Evolutionary conservation across 2,797 vertebrate genomes (phyloP).

Genomic region (Siniperca undulata): DNA sequence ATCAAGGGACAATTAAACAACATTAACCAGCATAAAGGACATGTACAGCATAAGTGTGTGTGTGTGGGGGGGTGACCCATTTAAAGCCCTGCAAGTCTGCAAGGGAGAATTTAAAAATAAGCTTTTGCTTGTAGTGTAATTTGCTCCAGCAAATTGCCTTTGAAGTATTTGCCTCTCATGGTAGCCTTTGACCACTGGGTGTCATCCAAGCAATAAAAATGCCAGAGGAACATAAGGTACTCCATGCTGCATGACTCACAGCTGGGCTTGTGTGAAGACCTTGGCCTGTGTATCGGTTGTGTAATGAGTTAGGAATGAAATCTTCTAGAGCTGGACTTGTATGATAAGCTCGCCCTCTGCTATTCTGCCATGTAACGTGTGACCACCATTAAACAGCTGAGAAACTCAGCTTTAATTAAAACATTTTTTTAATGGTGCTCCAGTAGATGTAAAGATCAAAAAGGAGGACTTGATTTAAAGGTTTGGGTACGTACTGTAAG

Average conservation of each 20-base stretch:
- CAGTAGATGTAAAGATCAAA: not conserved
- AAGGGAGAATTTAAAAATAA: not conserved
- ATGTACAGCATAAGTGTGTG: not conserved
- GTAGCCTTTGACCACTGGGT: conserved; percentile 83
- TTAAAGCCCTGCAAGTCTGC: not conserved
- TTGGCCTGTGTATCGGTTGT: conserved; percentile 69
- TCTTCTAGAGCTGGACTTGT: conserved; percentile 18
- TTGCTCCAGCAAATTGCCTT: conserved; percentile 16
- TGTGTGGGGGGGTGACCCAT: not conserved
- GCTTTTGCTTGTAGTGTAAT: conserved; percentile 18
- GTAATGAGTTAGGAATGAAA: conserved; percentile 68
- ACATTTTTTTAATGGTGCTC: not conserved
- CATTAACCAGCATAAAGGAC: not conserved
- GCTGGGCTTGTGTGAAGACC: conserved; percentile 71
- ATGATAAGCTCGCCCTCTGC: conserved; percentile 18
- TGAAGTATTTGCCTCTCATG: conserved; percentile 32
- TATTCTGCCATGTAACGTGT: not conserved
- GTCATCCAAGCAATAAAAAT: conserved; percentile 83
- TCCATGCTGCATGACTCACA: conserved; percentile 76
- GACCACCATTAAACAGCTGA: not conserved
- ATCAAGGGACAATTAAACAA: not conserved
- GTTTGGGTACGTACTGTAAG: not conserved
- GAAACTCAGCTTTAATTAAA: not conserved
- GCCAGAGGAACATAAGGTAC: conserved; percentile 57
- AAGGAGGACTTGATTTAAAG: not conserved